Conservation (phyloP, 2,888 invertebrate species). For the Agriopis marginaria region DNA sequence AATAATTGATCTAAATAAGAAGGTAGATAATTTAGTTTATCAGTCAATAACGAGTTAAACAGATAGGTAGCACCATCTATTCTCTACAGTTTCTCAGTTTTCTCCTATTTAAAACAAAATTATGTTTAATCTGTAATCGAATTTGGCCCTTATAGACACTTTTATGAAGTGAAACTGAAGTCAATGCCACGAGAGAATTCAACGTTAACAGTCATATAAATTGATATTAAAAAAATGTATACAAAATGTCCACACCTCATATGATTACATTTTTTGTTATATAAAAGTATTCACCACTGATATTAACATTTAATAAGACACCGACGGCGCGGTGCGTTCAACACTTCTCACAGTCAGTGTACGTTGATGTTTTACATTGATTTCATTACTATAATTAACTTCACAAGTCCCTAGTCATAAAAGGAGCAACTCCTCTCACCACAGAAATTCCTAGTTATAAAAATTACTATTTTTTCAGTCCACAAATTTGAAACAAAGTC, state of each 20-base stretch:
- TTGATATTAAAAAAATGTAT: constrained; percentile 79
- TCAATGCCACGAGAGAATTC: constrained; percentile 84
- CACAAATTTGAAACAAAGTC: constrained; percentile 86
- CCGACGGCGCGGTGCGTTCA: constrained; percentile 65
- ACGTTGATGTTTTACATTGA: constrained; percentile 65
- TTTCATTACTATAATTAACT: constrained; percentile 61
- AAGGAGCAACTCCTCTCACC: constrained; percentile 84
- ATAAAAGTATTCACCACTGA: constrained; percentile 79
- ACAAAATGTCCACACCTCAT: constrained; percentile 82
- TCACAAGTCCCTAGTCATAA: constrained; percentile 76
- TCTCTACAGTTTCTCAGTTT: background rate
- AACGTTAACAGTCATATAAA: constrained; percentile 70
- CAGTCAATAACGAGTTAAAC: background rate
- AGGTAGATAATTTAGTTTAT: no score
- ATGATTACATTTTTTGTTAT: constrained; percentile 79
- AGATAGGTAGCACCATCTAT: background rate
- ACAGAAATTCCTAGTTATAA: constrained; percentile 84
- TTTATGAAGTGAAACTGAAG: constrained; percentile 54
- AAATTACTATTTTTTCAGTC: constrained; percentile 84
- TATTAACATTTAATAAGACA: constrained; percentile 66
- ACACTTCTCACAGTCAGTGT: constrained; percentile 73
- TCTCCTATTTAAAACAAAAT: background rate
- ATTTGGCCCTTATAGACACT: constrained; percentile 22
- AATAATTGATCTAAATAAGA: no score
- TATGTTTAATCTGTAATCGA: background rate